Evolutionary conservation across 2,797 vertebrate genomes (phyloP).

Genomic region (Capromys pilorides): DNA sequence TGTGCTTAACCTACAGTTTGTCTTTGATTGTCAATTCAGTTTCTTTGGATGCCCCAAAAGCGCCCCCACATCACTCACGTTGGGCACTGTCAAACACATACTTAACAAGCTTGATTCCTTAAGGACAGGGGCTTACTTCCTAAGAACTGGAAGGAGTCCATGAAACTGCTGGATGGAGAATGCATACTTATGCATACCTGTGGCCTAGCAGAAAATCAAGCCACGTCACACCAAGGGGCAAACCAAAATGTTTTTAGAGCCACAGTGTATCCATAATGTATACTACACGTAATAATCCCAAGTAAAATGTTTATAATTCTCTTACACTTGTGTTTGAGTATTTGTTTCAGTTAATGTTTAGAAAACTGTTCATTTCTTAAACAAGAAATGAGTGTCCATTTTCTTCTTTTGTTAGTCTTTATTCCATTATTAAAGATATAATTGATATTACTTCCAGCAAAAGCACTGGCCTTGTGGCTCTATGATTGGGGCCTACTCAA

Average conservation of each 20-base stretch:
- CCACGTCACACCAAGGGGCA: background rate
- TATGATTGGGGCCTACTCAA: background rate
- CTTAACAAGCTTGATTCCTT: background rate
- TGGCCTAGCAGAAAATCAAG: background rate
- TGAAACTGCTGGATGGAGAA: background rate
- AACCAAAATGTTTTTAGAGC: background rate
- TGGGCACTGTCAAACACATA: background rate
- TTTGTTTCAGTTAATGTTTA: background rate
- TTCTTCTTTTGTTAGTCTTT: background rate
- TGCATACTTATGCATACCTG: fast-evolving
- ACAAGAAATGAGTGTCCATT: background rate
- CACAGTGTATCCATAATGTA: background rate
- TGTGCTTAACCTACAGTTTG: background rate
- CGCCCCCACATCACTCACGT: background rate
- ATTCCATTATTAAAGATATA: background rate
- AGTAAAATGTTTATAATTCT: background rate
- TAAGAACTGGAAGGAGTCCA: background rate
- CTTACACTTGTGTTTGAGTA: background rate
- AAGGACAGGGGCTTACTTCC: background rate
- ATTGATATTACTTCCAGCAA: background rate
- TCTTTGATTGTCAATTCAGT: background rate
- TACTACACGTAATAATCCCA: background rate
- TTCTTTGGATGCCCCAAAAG: background rate
- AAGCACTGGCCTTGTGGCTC: background rate
- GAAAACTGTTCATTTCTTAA: background rate